Evolutionary conservation across 1,140 invertebrate species (phyloP), one percentile per base, ranked within the genome.

Genomic region (Procambarus clarkii): DNA sequence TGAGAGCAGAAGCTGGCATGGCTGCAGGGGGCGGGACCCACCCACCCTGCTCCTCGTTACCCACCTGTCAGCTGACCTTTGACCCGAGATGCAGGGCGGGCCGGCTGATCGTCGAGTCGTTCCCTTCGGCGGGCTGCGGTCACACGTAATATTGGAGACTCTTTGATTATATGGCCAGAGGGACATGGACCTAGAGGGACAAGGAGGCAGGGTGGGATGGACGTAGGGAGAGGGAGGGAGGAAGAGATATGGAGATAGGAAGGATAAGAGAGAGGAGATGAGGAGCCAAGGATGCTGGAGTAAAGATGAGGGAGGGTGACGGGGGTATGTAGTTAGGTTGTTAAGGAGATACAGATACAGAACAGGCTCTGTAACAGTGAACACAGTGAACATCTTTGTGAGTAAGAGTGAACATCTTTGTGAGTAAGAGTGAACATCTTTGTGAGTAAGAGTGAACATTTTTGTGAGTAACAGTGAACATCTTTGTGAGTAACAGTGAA

Each of bases 41-140:
- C 80, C 80, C 58, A 83, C 69, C 58, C n/a, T 44, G 34, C 50
- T 11, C 50, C 58, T 83, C 60, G 81, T 83, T 83, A 83, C 81
- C 81, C 81, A 83, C 81, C 58, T 83, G 81, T 83, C 81, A 83
- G 24, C 58, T 69, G 81, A 83, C 81, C 81, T 45, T 21, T 83
- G 81, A 83, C 81, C 81, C 64, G 60, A 50, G 81, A 83, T 83
- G 81, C 81, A 83, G 81, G 81, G 58, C 58, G 81, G 81, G 60
- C 18, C 13, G 60, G 50, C 15, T 34, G 60, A 83, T 83, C n/a
- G 81, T 69, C 81, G 81, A 45, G 60, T 3, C 18, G 58, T 5
- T n/a, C 58, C 81, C 60, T 5, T 4, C 11, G 81, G 81, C 81
- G 9, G 69, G n/a, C 34, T 45, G 60, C 81, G 81, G 81, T 74